Conservation (phyloP, 2,888 invertebrate species). For the Catocala nupta region DNA sequence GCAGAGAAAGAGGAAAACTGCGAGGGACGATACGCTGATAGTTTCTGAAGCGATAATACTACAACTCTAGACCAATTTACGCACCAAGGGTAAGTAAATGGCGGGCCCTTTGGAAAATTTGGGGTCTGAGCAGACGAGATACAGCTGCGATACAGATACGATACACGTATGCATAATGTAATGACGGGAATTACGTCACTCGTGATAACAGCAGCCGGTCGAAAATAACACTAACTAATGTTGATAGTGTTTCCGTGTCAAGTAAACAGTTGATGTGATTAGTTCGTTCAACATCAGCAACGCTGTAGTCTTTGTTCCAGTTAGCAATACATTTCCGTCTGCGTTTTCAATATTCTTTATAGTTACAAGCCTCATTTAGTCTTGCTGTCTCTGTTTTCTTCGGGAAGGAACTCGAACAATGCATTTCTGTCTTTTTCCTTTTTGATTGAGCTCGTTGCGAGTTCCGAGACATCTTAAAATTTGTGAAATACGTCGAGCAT, state of each 20-base stretch:
- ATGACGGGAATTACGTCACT: slow-evolving; percentile 38
- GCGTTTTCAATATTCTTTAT: slow-evolving; percentile 42
- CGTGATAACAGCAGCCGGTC: slow-evolving; percentile 32
- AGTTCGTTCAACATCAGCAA: slow-evolving; percentile 30
- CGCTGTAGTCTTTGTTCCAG: slow-evolving; percentile 30
- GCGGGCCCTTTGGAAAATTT: slow-evolving; percentile 50
- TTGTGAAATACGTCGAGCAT: slow-evolving; percentile 35
- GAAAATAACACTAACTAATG: not conserved
- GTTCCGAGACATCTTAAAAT: slow-evolving; percentile 36
- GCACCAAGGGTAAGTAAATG: slow-evolving; percentile 61
- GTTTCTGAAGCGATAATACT: slow-evolving; percentile 65
- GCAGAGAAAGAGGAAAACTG: slow-evolving; percentile 51
- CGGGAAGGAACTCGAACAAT: slow-evolving; percentile 43
- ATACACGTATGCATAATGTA: slow-evolving; percentile 29
- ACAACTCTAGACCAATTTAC: slow-evolving; percentile 64
- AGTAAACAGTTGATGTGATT: slow-evolving; percentile 40
- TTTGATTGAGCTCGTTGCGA: slow-evolving; percentile 44
- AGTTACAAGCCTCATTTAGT: slow-evolving; percentile 50
- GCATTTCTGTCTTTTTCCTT: slow-evolving; percentile 40
- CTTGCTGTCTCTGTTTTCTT: slow-evolving; percentile 43
- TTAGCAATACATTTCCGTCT: slow-evolving; percentile 28
- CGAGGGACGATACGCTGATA: slow-evolving; percentile 56
- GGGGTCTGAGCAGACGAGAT: slow-evolving; percentile 49
- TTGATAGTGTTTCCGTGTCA: slow-evolving; percentile 8
- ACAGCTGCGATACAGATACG: slow-evolving; percentile 35